These are phyloP conservation scores for Magallana gigas DNA, from an alignment of 1,140 invertebrate species.

Conservation along the genomic window DNA sequence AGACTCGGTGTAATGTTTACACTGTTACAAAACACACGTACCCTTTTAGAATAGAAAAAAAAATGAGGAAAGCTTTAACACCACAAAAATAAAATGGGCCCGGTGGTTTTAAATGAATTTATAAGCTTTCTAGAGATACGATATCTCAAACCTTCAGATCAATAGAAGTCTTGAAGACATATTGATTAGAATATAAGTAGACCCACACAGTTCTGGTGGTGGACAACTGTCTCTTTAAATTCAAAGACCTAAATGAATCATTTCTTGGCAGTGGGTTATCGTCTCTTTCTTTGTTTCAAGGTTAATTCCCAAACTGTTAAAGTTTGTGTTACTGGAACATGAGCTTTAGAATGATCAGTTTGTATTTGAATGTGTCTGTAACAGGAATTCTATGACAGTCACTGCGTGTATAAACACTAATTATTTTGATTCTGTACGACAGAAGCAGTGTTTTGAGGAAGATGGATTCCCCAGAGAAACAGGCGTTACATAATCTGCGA, in stretches of 20 bases:
- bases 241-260: not conserved
- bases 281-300: slow-evolving; percentile 18
- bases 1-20: not conserved
- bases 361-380: too few species aligned
- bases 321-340: not conserved
- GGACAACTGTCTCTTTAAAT: slow-evolving; percentile 10
- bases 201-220: not conserved
- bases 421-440: not conserved
- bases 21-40: not conserved
- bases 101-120: not conserved
- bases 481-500: slow-evolving; percentile 34
- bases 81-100: not conserved
- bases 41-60: not conserved
- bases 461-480: slow-evolving; percentile 28
- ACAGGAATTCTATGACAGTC: not conserved
- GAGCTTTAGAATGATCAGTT: too few species aligned
- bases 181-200: not conserved
- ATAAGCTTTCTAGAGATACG: not conserved
- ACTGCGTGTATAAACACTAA: not conserved
- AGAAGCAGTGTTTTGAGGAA: not conserved
- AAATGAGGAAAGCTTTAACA: not conserved
- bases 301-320: not conserved
- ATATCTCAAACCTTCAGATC: not conserved
- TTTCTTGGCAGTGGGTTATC: not conserved
- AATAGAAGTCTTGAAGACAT: not conserved